A percentile compares a stretch with the other conserved stretches of the same genome.
Evolutionary conservation across 2,113 vertebrate species (phyloP).

Genomic region (Ceyx margarethae): DNA sequence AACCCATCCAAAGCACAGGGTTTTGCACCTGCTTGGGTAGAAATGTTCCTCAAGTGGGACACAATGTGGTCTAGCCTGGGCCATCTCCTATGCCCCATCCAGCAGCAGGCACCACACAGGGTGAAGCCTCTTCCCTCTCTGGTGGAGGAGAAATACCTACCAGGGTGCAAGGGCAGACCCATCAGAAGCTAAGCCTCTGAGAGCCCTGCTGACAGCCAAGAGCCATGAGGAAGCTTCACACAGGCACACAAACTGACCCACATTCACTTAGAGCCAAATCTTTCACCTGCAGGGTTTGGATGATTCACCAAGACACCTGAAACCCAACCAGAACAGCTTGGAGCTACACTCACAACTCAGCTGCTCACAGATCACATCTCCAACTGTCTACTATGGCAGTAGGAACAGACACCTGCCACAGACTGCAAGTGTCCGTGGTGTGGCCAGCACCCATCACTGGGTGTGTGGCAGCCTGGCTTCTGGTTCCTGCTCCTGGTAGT

Average conservation of each 20-base stretch:
- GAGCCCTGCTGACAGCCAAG: neutral
- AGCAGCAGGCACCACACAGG: neutral
- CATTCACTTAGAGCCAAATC: neutral
- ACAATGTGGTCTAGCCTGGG: neutral
- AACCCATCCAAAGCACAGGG: neutral
- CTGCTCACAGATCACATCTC: neutral
- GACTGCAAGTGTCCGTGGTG: rapidly evolving
- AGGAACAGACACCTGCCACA: neutral
- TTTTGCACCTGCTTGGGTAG: neutral
- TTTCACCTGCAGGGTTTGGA: neutral
- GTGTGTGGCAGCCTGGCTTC: neutral
- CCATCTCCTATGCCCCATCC: neutral
- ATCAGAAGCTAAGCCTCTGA: neutral
- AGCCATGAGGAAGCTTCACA: neutral
- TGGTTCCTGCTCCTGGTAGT: neutral
- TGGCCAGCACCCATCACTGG: neutral
- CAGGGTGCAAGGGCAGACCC: neutral
- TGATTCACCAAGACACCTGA: neutral
- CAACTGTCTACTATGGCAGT: rapidly evolving
- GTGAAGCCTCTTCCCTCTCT: neutral
- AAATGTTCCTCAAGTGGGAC: neutral
- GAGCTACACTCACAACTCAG: neutral
- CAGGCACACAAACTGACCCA: neutral
- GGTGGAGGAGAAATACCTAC: neutral
- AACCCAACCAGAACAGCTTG: neutral